Evolutionary conservation across 2,797 vertebrate species (phyloP).

Genomic region (Spatula versicolor): DNA sequence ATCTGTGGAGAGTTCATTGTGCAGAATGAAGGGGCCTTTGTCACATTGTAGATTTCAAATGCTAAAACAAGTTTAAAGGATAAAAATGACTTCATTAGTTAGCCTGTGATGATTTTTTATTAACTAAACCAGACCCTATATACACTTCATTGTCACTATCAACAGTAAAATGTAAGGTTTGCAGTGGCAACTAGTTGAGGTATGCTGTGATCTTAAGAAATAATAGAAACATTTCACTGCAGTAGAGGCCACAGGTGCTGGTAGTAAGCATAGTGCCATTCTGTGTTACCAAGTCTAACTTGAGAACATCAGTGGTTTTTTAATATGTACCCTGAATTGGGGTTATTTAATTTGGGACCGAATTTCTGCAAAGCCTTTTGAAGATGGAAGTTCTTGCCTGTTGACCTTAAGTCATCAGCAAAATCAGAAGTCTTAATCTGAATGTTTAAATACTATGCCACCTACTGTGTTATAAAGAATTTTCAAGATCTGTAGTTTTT

Average conservation of each 20-base stretch:
- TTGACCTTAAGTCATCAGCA: not conserved
- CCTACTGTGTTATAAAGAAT: not conserved
- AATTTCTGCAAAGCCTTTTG: not conserved
- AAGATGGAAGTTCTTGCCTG: not conserved
- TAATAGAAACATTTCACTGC: not conserved
- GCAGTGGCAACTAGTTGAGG: not conserved
- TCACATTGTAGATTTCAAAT: not conserved
- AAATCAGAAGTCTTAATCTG: not conserved
- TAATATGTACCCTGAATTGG: not conserved
- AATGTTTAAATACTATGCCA: not conserved
- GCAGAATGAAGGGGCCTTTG: not conserved
- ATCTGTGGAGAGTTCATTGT: not conserved
- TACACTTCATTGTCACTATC: not conserved
- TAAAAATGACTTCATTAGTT: not conserved
- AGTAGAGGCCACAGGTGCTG: not conserved
- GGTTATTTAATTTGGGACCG: not conserved
- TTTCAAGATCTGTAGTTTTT: not conserved
- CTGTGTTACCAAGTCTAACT: not conserved
- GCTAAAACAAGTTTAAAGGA: not conserved
- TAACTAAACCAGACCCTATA: not conserved
- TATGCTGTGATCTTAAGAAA: not conserved
- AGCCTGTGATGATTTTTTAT: not conserved
- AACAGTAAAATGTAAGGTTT: not conserved
- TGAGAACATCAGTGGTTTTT: not conserved
- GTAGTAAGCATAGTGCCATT: not conserved